Conservation (phyloP, 2,888 invertebrate genomes). For the Hololepta plana region DNA sequence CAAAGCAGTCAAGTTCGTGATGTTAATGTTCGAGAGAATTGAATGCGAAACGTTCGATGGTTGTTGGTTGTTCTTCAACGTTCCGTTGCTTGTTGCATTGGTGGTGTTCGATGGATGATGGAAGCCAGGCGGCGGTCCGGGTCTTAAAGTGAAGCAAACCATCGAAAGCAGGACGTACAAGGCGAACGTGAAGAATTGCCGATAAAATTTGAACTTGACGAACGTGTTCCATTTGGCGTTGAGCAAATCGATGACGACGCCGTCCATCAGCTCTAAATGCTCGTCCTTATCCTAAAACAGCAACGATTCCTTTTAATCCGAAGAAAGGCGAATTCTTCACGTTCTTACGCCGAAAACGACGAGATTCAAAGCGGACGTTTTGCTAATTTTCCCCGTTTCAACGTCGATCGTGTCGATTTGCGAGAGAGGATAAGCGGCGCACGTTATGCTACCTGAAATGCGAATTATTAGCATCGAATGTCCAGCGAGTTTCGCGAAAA, state of each 20-base stretch:
- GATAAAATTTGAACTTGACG: constrained; percentile 84
- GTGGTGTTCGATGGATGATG: constrained; percentile 11
- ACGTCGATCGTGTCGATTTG: constrained; percentile 92
- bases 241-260: constrained; percentile 79
- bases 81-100: constrained; percentile 6
- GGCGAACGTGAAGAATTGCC: constrained; percentile 79
- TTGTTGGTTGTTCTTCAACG: too few species aligned
- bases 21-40: too few species aligned
- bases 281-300: constrained; percentile 70
- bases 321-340: background rate
- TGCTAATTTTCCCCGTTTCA: constrained; percentile 81
- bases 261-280: constrained; percentile 89
- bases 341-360: constrained; percentile 84
- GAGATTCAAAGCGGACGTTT: constrained; percentile 84
- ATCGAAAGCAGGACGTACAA: constrained; percentile 81
- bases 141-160: constrained; percentile 75
- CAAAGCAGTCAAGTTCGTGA: too few species aligned
- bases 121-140: constrained; percentile 42
- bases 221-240: constrained; percentile 98
- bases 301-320: constrained; percentile 5
- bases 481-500: constrained; percentile 1
- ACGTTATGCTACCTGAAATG: constrained; percentile 61
- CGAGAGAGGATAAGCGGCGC: constrained; percentile 89
- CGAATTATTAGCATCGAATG: background rate
- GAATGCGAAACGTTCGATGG: too few species aligned